Evolutionary conservation across 2,113 vertebrate species (phyloP).

Genomic region (Apodemus speciosus): DNA sequence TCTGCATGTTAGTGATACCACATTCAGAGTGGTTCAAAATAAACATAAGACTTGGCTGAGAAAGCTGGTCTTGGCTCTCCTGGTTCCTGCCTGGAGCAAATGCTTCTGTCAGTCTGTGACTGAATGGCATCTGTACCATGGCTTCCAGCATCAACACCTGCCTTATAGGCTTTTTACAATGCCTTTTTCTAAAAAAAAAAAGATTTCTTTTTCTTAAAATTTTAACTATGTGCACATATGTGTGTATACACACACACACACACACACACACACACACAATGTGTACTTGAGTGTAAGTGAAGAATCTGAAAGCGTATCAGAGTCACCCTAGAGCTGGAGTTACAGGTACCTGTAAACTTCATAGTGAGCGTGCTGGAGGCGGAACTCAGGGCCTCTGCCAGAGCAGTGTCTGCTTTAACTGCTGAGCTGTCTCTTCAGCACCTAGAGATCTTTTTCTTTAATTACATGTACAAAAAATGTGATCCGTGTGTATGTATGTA

Average conservation of each 20-base stretch:
- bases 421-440: neutral
- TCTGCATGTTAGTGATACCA: neutral
- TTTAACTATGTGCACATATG: neutral
- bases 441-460: neutral
- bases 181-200: neutral
- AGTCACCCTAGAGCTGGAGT: neutral
- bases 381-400: neutral
- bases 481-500: too few relatives aligned
- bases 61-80: neutral
- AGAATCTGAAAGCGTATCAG: neutral
- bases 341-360: neutral
- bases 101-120: neutral
- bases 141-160: neutral
- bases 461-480: too few relatives aligned
- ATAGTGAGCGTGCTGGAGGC: neutral
- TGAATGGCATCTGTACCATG: neutral
- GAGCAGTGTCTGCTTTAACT: too few relatives aligned
- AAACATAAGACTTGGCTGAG: neutral
- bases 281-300: neutral
- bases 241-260: too few relatives aligned
- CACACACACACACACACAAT: too few relatives aligned
- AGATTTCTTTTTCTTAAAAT: neutral
- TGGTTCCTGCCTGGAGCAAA: neutral
- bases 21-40: fast-evolving
- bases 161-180: neutral